Percentiles rank a stretch among this genome's conserved stretches.
These are phyloP conservation scores for Chauna torquata DNA, from an alignment of 2,113 vertebrate species.

Conservation along the genomic window DNA sequence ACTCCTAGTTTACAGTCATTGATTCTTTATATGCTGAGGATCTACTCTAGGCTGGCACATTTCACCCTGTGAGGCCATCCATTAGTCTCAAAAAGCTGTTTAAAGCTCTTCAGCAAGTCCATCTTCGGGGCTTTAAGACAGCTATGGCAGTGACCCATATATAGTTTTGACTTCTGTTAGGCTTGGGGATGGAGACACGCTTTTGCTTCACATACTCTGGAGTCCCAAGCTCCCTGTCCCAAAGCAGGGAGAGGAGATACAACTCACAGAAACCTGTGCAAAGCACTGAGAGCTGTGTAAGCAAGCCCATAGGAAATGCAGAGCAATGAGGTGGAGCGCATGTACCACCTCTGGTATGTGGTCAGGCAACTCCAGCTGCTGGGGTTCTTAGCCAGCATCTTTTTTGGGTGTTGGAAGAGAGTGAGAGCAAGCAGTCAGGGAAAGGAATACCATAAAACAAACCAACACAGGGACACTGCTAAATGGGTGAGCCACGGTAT, in stretches of 20 bases:
- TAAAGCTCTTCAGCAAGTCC: slow-evolving; percentile 45
- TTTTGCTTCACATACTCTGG: neutral
- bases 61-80: slow-evolving; percentile 44
- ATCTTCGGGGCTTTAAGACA: neutral
- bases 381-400: neutral
- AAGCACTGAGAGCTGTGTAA: neutral
- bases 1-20: slow-evolving; percentile 67
- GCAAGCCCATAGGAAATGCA: neutral
- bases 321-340: neutral
- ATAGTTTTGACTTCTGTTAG: neutral
- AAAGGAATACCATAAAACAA: neutral
- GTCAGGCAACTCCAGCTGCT: neutral
- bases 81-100: neutral
- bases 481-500: rapidly evolving
- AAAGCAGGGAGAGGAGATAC: neutral
- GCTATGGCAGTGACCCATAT: neutral
- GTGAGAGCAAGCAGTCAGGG: neutral
- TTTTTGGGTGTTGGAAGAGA: neutral
- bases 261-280: neutral
- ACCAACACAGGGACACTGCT: neutral
- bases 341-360: neutral
- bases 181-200: neutral
- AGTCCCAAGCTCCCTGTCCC: neutral
- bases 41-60: slow-evolving; percentile 41
- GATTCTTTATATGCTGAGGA: slow-evolving; percentile 57